Percentiles rank a stretch among this genome's conserved stretches.
These are phyloP conservation scores for Drosophila ustulata DNA, from an alignment of 2,888 invertebrate genomes.

Conservation along the genomic window DNA sequence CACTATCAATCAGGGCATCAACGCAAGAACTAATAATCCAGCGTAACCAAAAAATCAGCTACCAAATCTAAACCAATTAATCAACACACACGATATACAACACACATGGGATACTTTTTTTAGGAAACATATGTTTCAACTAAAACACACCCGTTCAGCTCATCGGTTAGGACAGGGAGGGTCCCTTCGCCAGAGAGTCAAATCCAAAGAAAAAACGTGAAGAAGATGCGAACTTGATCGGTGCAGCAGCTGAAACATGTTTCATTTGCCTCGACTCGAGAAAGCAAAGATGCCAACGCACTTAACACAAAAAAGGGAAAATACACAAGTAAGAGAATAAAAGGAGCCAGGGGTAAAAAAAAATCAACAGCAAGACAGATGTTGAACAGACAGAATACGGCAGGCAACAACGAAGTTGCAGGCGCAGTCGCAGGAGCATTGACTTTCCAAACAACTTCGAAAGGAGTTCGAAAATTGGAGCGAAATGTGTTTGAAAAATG, in stretches of 20 bases:
- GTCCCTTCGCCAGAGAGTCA: conserved; percentile 32
- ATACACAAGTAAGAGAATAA: conserved; percentile 26
- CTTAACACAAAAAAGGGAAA: conserved; percentile 39
- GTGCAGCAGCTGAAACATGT: conserved; percentile 74
- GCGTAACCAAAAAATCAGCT: conserved; percentile 46
- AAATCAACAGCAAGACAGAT: conserved; percentile 73
- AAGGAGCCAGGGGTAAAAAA: conserved; percentile 45
- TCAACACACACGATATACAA: conserved; percentile 44
- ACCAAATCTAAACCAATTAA: conserved; percentile 75
- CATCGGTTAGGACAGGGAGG: not conserved
- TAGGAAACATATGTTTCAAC: conserved; percentile 71
- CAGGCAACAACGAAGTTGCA: conserved; percentile 11
- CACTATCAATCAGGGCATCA: conserved; percentile 41
- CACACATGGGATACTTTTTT: conserved; percentile 26
- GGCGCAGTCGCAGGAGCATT: conserved; percentile 44
- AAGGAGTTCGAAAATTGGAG: conserved; percentile 70
- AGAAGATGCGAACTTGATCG: conserved; percentile 63
- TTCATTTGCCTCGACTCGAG: conserved; percentile 56
- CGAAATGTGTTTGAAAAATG: conserved; percentile 62
- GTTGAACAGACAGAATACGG: conserved; percentile 68
- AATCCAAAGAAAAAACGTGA: conserved; percentile 15
- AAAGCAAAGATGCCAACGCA: conserved; percentile 74
- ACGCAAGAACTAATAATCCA: conserved; percentile 33
- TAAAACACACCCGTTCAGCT: conserved; percentile 40
- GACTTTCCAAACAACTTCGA: conserved; percentile 41